A percentile compares a stretch with the other conserved stretches of the same genome.
phyloP scores from a whole-genome alignment of 1,140 invertebrate genomes.

The Propsilocerus akamusi region DNA sequence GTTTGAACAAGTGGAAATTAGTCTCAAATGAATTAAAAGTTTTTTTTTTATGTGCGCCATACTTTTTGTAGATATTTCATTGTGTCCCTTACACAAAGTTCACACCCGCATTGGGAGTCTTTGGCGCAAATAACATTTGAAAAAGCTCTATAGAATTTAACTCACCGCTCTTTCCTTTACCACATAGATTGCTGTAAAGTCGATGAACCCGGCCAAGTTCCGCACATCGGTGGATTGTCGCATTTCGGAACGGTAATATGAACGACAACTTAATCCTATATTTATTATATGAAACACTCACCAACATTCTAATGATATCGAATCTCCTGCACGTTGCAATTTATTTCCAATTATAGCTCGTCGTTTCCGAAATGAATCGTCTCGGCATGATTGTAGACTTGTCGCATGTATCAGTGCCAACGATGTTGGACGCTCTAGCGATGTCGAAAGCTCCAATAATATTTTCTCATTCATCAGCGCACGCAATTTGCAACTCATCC shows the following conservation, averaged over 20 bases:
- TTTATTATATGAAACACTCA: background rate
- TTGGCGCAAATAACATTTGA: too few species aligned
- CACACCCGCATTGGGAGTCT: too few species aligned
- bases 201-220: conserved; percentile 44
- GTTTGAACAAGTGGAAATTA: too few species aligned
- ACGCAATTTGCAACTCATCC: conserved; percentile 62
- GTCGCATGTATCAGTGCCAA: conserved; percentile 65
- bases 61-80: too few species aligned
- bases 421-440: conserved; percentile 57
- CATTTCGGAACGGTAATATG: conserved; percentile 53
- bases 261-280: background rate
- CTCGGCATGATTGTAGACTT: conserved; percentile 84
- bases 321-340: background rate
- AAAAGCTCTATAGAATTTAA: too few species aligned
- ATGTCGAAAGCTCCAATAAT: conserved; percentile 66
- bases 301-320: too few species aligned
- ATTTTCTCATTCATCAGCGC: conserved; percentile 76
- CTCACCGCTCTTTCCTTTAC: conserved; percentile 14
- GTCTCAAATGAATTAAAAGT: too few species aligned
- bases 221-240: conserved; percentile 47
- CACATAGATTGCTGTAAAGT: conserved; percentile 55
- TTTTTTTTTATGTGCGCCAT: too few species aligned
- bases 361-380: conserved; percentile 68
- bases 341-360: conserved; percentile 31
- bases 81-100: too few species aligned